phyloP scores from a whole-genome alignment of 1,140 invertebrate species.

The Idris sp. region DNA sequence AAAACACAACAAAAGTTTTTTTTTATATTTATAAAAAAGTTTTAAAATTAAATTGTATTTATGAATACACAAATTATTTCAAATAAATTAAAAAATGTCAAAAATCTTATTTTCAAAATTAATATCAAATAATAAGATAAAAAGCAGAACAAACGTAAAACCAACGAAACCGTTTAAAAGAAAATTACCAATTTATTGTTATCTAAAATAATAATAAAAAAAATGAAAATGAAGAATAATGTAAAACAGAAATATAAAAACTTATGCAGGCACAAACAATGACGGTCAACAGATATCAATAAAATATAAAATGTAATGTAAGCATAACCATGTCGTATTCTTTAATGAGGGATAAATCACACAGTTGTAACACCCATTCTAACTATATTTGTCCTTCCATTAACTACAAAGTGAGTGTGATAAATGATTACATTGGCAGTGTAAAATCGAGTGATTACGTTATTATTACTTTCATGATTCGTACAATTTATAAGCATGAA shows the following conservation, averaged over 20 bases:
- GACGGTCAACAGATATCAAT: conserved; percentile 34
- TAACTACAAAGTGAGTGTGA: conserved; percentile 57
- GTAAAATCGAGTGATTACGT: conserved; percentile 55
- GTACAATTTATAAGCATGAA: conserved; percentile 45
- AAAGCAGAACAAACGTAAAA: conserved; percentile 22
- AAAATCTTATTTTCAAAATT: conserved; percentile 2
- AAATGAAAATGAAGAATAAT: conserved; percentile 17
- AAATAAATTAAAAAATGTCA: too few relatives aligned
- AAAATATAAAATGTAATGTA: conserved; percentile 29
- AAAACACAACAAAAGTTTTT: neutral
- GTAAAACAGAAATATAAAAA: conserved; percentile 25
- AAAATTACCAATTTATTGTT: conserved; percentile 21
- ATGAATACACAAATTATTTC: too few relatives aligned
- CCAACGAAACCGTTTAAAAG: conserved; percentile 12
- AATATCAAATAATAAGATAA: neutral
- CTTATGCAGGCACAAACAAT: conserved; percentile 30
- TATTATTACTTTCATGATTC: conserved; percentile 57
- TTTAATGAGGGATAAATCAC: conserved; percentile 44
- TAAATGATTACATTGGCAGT: conserved; percentile 55
- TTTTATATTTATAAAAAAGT: neutral
- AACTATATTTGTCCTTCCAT: conserved; percentile 57
- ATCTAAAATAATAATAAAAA: conserved; percentile 17
- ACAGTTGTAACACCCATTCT: conserved; percentile 55
- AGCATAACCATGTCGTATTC: conserved; percentile 4
- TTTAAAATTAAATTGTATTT: too few relatives aligned